phyloP scores from a whole-genome alignment of 2,113 vertebrate species.

The Haliaeetus leucogaster region DNA sequence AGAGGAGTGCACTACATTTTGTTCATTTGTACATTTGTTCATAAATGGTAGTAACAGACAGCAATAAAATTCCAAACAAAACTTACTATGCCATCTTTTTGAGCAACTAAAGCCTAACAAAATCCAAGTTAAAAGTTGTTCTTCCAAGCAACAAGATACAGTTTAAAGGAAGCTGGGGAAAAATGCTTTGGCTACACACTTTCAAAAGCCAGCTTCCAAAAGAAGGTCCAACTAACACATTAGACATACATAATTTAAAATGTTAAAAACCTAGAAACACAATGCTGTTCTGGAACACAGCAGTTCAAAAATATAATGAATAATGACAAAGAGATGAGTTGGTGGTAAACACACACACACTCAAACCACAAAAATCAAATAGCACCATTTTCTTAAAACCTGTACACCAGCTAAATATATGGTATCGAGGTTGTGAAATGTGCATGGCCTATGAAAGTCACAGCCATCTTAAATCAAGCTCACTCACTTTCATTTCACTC shows the following conservation, averaged over 20 bases:
- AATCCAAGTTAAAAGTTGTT: background rate
- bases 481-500: background rate
- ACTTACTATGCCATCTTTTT: background rate
- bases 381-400: background rate
- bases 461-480: background rate
- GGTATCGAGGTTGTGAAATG: background rate
- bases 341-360: background rate
- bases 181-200: background rate
- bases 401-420: background rate
- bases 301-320: background rate
- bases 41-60: background rate
- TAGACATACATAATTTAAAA: background rate
- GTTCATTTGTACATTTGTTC: background rate
- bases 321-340: background rate
- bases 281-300: background rate
- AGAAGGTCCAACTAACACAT: background rate
- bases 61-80: background rate
- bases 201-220: background rate
- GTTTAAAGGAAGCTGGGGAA: background rate
- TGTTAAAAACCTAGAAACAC: background rate
- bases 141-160: background rate
- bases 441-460: background rate
- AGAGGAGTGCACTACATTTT: background rate
- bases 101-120: background rate
- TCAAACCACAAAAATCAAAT: background rate